Evolutionary conservation across 2,888 invertebrate species (phyloP), one percentile per base, ranked within the genome.

Genomic region (Embidobia sp.): DNA sequence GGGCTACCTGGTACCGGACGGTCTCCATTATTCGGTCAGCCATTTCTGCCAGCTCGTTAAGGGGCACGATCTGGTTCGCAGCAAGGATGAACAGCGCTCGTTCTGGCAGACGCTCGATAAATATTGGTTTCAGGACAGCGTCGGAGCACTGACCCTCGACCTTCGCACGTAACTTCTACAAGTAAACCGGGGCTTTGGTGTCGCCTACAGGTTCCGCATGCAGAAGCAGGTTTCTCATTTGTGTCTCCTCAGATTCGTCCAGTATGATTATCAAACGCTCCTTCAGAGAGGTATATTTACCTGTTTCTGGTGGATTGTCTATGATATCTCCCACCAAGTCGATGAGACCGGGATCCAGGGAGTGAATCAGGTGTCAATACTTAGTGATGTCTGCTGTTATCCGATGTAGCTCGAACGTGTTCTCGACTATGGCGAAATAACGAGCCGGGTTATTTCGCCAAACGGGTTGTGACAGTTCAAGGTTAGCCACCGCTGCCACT

Each of bases 261-360:
- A 59, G 10, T 2, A 33, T 33, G 3, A 6, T 11, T 0, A 46
- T 18, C 1, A 59, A 1, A 0, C 55, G 33, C 0, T n/a, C 6
- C 27, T 77, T 70, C 0, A 72, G 0, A 0, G 22, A 10, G 0
- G 27, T 29, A n/a, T 72, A 78, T n/a, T 57, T 48, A 1, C 11
- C 48, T 0, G 5, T 3, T 8, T 3, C 40, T 0, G 51, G 55
- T 0, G 70, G 66, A 1, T 61, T 37, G 1, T 53, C 16, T 0
- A 70, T 29, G 1, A 72, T 16, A 18, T 69, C 59, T 1, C 59
- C 59, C 0, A 75, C 29, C n/a, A 66, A 40, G 2, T 46, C 42
- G 0, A 75, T 7, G 1, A 63, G 11, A 1, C 33, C 33, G 1
- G 51, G 46, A 0, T 73, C 69, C 2, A 66, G 16, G 7, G 31